These are phyloP conservation scores for Emydoidea blandingii DNA, from an alignment of 2,797 vertebrate genomes.

Conservation along the genomic window DNA sequence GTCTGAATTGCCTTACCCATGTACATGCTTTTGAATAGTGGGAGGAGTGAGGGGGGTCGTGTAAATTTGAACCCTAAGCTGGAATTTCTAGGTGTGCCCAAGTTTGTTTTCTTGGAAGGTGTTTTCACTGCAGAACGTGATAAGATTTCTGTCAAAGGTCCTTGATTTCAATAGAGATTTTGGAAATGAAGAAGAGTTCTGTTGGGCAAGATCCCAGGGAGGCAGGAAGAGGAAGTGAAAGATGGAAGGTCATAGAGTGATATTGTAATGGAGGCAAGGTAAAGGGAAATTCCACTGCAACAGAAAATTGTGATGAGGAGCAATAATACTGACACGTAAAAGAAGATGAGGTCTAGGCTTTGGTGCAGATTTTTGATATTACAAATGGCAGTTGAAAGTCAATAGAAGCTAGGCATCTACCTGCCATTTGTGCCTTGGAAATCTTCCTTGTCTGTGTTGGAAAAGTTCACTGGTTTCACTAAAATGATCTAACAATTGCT, in stretches of 20 bases:
- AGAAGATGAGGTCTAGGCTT: not conserved
- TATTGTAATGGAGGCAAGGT: not conserved
- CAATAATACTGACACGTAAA: not conserved
- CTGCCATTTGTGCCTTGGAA: not conserved
- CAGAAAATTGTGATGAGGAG: not conserved
- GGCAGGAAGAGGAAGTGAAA: not conserved
- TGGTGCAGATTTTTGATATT: not conserved
- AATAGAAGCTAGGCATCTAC: not conserved
- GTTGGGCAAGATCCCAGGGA: not conserved
- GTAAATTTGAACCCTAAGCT: not conserved
- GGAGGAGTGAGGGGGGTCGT: not conserved
- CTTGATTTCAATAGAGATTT: not conserved
- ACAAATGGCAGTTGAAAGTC: fast-evolving
- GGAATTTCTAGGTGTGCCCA: not conserved
- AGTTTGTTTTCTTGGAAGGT: not conserved
- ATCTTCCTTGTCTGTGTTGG: not conserved
- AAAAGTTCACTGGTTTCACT: not conserved
- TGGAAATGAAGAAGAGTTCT: not conserved
- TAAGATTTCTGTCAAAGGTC: not conserved
- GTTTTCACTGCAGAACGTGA: not conserved
- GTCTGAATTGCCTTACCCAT: not conserved
- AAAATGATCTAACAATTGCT: not conserved
- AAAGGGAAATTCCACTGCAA: not conserved
- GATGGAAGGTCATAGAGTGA: not conserved
- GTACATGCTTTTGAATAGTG: not conserved